A percentile compares a stretch with the other conserved stretches of the same genome.
These are phyloP conservation scores for Poeciliopsis prolifica DNA, from an alignment of 2,113 vertebrate species.

Conservation along the genomic window DNA sequence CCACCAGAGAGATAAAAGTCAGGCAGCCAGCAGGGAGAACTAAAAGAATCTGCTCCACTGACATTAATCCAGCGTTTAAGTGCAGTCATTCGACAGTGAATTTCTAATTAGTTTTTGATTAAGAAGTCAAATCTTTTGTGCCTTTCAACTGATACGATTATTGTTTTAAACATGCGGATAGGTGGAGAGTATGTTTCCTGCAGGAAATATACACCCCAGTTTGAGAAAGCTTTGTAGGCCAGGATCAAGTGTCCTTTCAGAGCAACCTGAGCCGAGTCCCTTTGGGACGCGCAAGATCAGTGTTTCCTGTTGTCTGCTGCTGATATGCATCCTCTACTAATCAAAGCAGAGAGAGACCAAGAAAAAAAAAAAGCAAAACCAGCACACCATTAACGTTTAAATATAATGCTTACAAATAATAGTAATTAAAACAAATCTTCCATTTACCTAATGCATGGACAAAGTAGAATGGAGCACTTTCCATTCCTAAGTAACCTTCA, in stretches of 20 bases:
- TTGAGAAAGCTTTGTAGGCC: constrained; percentile 38
- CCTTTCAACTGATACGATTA: constrained; percentile 18
- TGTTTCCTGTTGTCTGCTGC: constrained; percentile 47
- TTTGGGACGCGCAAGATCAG: constrained; percentile 54
- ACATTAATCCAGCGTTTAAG: background rate
- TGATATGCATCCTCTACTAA: constrained; percentile 4
- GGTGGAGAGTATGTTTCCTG: constrained; percentile 61
- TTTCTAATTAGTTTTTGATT: constrained; percentile 13
- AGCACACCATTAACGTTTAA: background rate
- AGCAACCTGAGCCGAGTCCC: constrained; percentile 68
- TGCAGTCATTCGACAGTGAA: background rate
- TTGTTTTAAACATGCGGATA: constrained; percentile 51
- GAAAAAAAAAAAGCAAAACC: background rate
- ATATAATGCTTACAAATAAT: background rate
- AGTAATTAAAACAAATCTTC: background rate
- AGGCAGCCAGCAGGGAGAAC: background rate
- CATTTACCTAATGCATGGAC: background rate
- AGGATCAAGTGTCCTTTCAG: constrained; percentile 65
- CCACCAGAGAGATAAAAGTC: background rate
- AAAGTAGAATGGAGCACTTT: constrained; percentile 9
- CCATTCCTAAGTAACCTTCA: constrained; percentile 53
- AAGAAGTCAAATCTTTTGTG: background rate
- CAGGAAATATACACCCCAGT: constrained; percentile 71
- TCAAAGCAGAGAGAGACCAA: constrained; percentile 1
- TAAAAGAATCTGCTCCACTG: background rate